A percentile compares a stretch with the other conserved stretches of the same genome.
These are phyloP conservation scores for Erpornis zantholeuca DNA, from an alignment of 2,113 vertebrate genomes.

Conservation along the genomic window DNA sequence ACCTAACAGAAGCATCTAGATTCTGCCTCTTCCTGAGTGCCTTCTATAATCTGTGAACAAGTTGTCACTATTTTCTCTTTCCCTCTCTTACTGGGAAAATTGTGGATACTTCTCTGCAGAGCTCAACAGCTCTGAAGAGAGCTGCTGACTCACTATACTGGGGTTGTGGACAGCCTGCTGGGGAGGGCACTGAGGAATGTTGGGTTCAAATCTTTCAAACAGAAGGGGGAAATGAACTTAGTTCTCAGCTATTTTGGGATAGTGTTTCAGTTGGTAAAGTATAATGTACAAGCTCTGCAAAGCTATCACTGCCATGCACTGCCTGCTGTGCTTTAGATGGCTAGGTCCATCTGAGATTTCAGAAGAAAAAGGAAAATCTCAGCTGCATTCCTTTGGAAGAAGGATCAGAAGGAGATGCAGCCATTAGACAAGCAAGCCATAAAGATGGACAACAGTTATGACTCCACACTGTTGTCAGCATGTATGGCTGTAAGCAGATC, in stretches of 20 bases:
- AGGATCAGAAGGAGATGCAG: neutral
- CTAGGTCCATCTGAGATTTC: neutral
- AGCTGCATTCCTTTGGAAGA: neutral
- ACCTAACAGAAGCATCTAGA: neutral
- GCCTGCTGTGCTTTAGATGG: conserved; percentile 18
- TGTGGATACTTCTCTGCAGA: neutral
- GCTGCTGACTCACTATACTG: neutral
- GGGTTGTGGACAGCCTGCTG: neutral
- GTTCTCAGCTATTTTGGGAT: neutral
- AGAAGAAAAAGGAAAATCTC: neutral
- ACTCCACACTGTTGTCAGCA: neutral
- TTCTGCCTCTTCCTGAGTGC: neutral
- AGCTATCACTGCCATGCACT: neutral
- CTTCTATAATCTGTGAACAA: neutral
- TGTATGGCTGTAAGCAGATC: neutral
- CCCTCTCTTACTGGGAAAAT: neutral
- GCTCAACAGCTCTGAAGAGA: neutral
- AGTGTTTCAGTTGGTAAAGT: neutral
- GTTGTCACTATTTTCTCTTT: neutral
- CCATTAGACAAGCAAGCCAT: neutral
- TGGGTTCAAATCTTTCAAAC: neutral
- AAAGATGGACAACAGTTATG: neutral
- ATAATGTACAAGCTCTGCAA: neutral
- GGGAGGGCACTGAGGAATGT: neutral
- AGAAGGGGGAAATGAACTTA: neutral